Conservation (phyloP, 1,140 invertebrate species). For the Drosophila pachea region DNA sequence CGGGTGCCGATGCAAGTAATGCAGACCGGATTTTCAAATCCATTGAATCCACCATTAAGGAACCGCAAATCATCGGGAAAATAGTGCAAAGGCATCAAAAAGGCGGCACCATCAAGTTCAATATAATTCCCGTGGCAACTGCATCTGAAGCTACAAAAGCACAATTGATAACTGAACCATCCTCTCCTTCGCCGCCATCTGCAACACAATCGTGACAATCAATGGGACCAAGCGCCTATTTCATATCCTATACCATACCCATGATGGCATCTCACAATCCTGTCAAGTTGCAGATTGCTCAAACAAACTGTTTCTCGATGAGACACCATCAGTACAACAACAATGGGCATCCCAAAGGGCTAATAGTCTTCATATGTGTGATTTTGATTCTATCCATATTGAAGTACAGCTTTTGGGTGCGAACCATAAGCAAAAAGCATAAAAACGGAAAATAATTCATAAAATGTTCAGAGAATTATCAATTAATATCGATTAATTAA, state of each 20-base stretch:
- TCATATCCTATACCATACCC: background rate
- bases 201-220: constrained; percentile 52
- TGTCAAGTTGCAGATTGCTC: too few species aligned
- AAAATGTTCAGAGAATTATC: background rate
- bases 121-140: constrained; percentile 79
- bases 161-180: background rate
- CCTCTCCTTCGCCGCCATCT: background rate
- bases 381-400: constrained; percentile 33
- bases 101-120: constrained; percentile 81
- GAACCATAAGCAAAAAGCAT: background rate
- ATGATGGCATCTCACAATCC: too few species aligned
- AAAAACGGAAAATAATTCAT: background rate
- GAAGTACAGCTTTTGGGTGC: constrained; percentile 51
- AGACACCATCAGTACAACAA: background rate
- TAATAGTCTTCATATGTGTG: constrained; percentile 1
- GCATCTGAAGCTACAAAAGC: background rate
- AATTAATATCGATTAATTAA: background rate
- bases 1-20: constrained; percentile 79
- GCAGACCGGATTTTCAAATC: constrained; percentile 78
- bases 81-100: constrained; percentile 82
- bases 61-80: constrained; percentile 79
- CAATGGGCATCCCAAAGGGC: background rate
- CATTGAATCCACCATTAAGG: constrained; percentile 80
- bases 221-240: constrained; percentile 18
- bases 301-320: too few species aligned